Conservation (phyloP, 2,797 vertebrate genomes). For the Hafferia zeledoni region DNA sequence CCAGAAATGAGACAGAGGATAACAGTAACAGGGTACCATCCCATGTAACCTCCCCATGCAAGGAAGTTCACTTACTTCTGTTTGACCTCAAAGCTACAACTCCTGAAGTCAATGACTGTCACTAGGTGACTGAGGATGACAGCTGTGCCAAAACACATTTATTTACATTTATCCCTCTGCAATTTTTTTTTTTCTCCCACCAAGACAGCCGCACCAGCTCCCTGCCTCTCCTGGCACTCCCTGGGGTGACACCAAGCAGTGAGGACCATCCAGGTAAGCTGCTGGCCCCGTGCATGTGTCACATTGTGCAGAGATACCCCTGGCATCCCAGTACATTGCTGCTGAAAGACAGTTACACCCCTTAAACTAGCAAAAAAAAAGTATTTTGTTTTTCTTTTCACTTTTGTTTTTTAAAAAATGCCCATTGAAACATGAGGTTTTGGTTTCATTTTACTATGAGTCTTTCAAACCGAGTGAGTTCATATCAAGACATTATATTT, state of each 20-base stretch:
- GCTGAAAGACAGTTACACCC: neutral
- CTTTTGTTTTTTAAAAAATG: neutral
- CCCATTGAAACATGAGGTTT: neutral
- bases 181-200: conserved; percentile 3
- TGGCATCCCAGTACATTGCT: neutral
- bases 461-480: neutral
- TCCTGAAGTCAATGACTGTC: neutral
- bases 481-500: neutral
- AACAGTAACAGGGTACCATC: fast-evolving
- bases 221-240: neutral
- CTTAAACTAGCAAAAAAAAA: neutral
- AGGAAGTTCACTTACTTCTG: neutral
- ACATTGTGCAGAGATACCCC: neutral
- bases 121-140: neutral
- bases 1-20: neutral
- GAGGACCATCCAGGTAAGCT: conserved; percentile 37
- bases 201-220: conserved; percentile 53
- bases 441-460: neutral
- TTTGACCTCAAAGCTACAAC: neutral
- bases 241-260: neutral
- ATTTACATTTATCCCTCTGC: neutral
- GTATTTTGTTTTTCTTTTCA: neutral
- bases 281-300: neutral
- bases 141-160: neutral
- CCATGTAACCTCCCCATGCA: neutral